Conservation (phyloP, 1,140 invertebrate genomes). For the Drosophila insularis region DNA sequence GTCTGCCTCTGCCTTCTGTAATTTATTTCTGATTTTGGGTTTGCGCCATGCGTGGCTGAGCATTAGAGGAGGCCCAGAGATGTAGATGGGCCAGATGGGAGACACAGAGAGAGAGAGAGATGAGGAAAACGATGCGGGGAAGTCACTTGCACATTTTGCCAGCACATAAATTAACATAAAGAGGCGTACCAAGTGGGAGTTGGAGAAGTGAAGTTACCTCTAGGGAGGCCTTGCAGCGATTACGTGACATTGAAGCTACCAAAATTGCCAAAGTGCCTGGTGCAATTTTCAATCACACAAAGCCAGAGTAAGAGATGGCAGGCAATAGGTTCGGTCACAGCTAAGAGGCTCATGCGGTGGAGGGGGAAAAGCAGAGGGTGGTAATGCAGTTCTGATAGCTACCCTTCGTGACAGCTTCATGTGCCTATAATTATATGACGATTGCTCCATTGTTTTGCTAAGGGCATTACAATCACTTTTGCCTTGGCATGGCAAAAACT, state of each 20-base stretch:
- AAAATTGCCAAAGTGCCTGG: slow-evolving; percentile 53
- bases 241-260: slow-evolving; percentile 73
- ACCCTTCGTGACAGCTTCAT: slow-evolving; percentile 57
- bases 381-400: not conserved
- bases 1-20: slow-evolving; percentile 44
- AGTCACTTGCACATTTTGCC: slow-evolving; percentile 72
- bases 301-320: slow-evolving; percentile 33
- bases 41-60: slow-evolving; percentile 75
- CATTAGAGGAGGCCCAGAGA: slow-evolving; percentile 59
- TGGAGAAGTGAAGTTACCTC: slow-evolving; percentile 11
- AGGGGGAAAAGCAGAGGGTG: not conserved
- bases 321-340: slow-evolving; percentile 1
- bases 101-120: not conserved
- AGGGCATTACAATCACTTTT: slow-evolving; percentile 22
- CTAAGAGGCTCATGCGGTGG: not conserved
- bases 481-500: not conserved
- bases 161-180: slow-evolving; percentile 80
- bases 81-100: not conserved
- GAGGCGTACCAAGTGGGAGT: slow-evolving; percentile 46
- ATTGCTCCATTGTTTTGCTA: slow-evolving; percentile 30
- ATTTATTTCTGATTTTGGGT: slow-evolving; percentile 76
- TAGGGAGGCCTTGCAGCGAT: slow-evolving; percentile 60
- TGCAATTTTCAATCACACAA: slow-evolving; percentile 61
- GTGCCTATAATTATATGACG: slow-evolving; percentile 16
- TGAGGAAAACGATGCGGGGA: not conserved